phyloP scores from a whole-genome alignment of 2,113 vertebrate genomes.

The Eulemur rufifrons region DNA sequence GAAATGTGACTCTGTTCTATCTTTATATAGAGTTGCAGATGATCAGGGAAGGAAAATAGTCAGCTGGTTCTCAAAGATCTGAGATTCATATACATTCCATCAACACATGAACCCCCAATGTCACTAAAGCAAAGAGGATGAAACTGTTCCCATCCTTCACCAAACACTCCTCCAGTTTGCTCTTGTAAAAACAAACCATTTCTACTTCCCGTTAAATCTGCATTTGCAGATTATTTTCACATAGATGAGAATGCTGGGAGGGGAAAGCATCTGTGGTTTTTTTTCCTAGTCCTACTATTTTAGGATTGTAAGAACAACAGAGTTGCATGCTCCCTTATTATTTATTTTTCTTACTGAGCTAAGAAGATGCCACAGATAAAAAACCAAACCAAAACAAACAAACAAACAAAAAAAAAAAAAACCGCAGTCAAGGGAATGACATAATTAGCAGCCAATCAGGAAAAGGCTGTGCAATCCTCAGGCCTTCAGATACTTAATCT shows the following conservation, averaged over 20 bases:
- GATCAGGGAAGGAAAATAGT: conserved; percentile 11
- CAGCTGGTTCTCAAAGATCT: conserved; percentile 26
- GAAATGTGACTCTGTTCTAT: conserved; percentile 46
- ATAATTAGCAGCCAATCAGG: conserved; percentile 53
- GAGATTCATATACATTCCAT: not conserved
- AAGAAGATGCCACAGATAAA: conserved; percentile 42
- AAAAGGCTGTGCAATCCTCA: not conserved
- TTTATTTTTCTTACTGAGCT: not conserved
- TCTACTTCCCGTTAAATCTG: not conserved
- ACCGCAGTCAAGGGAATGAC: conserved; percentile 4
- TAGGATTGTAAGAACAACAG: conserved; percentile 37
- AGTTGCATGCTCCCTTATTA: not conserved
- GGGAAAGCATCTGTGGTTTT: not conserved
- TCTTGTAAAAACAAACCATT: not conserved
- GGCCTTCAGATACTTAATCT: not conserved
- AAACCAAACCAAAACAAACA: not conserved
- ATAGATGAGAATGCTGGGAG: not conserved
- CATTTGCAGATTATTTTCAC: conserved; percentile 31
- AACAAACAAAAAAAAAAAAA: not conserved
- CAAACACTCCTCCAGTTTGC: not conserved
- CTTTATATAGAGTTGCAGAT: conserved; percentile 26
- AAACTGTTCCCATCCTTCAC: not conserved
- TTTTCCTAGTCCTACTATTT: conserved; percentile 12
- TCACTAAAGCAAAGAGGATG: not conserved
- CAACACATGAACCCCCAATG: not conserved